These are phyloP conservation scores for Ectropis grisescens DNA, from an alignment of 1,140 invertebrate genomes.

Conservation along the genomic window DNA sequence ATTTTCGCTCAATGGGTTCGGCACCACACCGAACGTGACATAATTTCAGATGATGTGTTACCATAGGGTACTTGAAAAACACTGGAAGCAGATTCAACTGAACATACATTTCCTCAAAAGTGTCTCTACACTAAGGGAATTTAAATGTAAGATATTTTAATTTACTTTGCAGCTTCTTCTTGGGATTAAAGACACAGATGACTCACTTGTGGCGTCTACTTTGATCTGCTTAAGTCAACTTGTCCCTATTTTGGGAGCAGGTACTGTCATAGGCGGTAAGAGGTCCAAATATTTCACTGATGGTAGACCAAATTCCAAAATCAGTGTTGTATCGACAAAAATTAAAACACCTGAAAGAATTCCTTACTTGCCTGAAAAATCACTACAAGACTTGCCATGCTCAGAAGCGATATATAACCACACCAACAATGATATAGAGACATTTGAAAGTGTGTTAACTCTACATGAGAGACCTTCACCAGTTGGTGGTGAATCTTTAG, in stretches of 20 bases:
- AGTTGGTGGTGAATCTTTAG: conserved; percentile 83
- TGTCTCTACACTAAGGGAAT: too few species aligned
- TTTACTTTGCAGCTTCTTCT: conserved; percentile 76
- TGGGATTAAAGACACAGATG: conserved; percentile 86
- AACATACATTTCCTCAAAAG: too few species aligned
- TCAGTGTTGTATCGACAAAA: conserved; percentile 23
- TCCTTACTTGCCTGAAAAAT: conserved; percentile 22
- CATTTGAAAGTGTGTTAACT: conserved; percentile 46
- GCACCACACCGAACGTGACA: too few species aligned
- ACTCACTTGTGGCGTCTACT: conserved; percentile 83
- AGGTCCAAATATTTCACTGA: conserved; percentile 85
- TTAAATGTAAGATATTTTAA: background rate
- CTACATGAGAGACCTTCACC: conserved; percentile 82
- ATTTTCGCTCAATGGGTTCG: too few species aligned
- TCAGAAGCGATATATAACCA: conserved; percentile 32
- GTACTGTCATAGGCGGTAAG: conserved; percentile 84
- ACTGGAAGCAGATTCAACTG: too few species aligned
- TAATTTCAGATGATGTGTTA: too few species aligned
- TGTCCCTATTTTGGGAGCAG: conserved; percentile 85
- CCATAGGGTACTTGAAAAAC: too few species aligned
- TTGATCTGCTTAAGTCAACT: conserved; percentile 83
- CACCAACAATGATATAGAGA: conserved; percentile 19
- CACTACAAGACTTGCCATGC: conserved; percentile 36
- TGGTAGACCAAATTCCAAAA: conserved; percentile 75
- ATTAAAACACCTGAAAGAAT: conserved; percentile 13